phyloP scores from a whole-genome alignment of 2,113 vertebrate genomes.

The Pedetes capensis region DNA sequence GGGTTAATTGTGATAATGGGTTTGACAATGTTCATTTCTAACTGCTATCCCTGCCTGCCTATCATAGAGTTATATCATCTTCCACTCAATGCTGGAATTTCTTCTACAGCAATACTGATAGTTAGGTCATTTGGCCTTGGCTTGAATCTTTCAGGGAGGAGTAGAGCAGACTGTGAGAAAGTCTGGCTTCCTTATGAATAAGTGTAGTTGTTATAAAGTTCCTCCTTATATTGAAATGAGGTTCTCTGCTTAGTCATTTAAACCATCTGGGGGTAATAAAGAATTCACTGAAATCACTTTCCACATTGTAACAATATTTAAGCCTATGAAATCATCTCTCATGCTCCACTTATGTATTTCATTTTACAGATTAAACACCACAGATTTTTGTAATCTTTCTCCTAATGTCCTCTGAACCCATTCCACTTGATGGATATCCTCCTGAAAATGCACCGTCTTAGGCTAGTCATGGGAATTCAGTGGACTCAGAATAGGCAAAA shows the following conservation, averaged over 20 bases:
- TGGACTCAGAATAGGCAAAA: not conserved
- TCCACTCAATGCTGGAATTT: not conserved
- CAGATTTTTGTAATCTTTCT: not conserved
- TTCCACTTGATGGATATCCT: not conserved
- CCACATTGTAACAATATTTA: not conserved
- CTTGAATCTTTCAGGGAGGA: not conserved
- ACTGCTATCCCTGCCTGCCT: not conserved
- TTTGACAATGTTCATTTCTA: not conserved
- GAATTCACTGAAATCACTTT: slow-evolving; percentile 36
- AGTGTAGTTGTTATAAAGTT: slow-evolving; percentile 6
- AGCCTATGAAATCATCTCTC: slow-evolving; percentile 13
- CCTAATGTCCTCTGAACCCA: not conserved
- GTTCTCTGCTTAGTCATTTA: not conserved
- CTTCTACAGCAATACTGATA: not conserved
- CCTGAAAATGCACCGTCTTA: not conserved
- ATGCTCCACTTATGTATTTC: not conserved
- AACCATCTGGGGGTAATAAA: slow-evolving; percentile 31
- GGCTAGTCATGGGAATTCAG: not conserved
- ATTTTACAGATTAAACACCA: slow-evolving; percentile 12
- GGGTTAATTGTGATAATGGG: not conserved
- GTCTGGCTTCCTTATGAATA: slow-evolving; percentile 38
- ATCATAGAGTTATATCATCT: not conserved
- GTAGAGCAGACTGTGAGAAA: not conserved
- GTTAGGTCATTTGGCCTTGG: not conserved
- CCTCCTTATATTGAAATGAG: not conserved